phyloP scores from a whole-genome alignment of 2,888 invertebrate genomes.

The Epistrophe eligans region DNA sequence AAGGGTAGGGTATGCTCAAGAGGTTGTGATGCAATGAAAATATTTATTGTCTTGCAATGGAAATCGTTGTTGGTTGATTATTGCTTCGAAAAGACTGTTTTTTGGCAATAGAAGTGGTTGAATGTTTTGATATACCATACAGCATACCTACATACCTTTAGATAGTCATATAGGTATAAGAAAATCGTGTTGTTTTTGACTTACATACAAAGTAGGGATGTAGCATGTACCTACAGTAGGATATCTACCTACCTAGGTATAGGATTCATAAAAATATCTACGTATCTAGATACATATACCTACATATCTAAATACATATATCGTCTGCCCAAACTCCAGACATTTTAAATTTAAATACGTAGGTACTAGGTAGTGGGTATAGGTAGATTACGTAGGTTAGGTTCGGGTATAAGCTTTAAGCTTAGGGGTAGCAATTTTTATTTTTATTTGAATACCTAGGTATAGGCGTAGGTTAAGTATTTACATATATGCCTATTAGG shows the following conservation, averaged over 20 bases:
- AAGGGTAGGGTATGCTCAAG: slow-evolving; percentile 25
- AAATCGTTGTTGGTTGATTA: slow-evolving; percentile 68
- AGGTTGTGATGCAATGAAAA: slow-evolving; percentile 74
- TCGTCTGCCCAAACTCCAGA: neutral
- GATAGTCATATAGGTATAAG: neutral
- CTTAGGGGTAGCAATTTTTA: neutral
- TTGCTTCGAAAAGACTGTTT: slow-evolving; percentile 5
- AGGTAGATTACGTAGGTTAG: no score
- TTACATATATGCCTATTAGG: no score
- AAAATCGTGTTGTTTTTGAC: neutral
- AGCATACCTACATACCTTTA: no score
- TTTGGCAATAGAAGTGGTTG: neutral
- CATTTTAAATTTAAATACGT: slow-evolving; percentile 5
- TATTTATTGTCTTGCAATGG: slow-evolving; percentile 73
- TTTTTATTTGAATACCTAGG: no score
- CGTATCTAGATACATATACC: no score
- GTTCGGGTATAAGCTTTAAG: neutral
- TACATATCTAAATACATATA: neutral
- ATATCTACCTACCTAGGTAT: no score
- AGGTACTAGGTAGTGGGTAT: neutral
- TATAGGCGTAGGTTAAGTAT: no score
- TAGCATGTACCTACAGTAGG: neutral
- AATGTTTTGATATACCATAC: neutral
- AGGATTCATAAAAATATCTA: neutral
- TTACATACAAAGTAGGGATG: neutral